phyloP scores from a whole-genome alignment of 2,888 invertebrate species.

The Watsonalla cultraria region DNA sequence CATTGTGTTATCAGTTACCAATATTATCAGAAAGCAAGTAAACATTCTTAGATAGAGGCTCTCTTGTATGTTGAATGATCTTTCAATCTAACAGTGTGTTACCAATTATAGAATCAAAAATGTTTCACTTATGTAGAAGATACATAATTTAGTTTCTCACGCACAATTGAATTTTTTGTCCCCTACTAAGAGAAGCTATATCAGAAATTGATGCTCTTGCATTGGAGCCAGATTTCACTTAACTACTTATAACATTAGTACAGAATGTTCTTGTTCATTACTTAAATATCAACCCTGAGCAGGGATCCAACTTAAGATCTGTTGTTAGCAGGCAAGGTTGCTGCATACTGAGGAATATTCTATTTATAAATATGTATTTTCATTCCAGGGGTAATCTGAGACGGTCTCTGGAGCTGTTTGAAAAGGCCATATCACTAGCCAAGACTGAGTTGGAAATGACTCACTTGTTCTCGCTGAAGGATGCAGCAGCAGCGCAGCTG shows the following conservation, averaged over 20 bases:
- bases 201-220: no score
- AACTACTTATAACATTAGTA: no score
- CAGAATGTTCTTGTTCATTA: no score
- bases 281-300: no score
- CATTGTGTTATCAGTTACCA: conserved; percentile 9
- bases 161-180: no score
- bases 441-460: conserved; percentile 94
- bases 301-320: no score
- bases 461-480: conserved; percentile 92
- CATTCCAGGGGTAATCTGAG: conserved; percentile 87
- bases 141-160: no score
- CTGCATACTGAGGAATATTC: no score
- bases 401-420: conserved; percentile 90
- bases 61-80: not conserved
- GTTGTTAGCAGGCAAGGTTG: no score
- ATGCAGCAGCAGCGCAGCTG: conserved; percentile 93
- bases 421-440: conserved; percentile 91
- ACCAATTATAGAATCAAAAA: not conserved
- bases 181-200: no score
- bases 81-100: not conserved
- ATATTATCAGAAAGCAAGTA: conserved; percentile 18
- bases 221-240: no score
- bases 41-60: conserved; percentile 16
- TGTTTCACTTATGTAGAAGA: conserved; percentile 6
- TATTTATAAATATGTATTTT: not conserved